Evolutionary conservation across 2,113 vertebrate species (phyloP).

Genomic region (Equus przewalskii): DNA sequence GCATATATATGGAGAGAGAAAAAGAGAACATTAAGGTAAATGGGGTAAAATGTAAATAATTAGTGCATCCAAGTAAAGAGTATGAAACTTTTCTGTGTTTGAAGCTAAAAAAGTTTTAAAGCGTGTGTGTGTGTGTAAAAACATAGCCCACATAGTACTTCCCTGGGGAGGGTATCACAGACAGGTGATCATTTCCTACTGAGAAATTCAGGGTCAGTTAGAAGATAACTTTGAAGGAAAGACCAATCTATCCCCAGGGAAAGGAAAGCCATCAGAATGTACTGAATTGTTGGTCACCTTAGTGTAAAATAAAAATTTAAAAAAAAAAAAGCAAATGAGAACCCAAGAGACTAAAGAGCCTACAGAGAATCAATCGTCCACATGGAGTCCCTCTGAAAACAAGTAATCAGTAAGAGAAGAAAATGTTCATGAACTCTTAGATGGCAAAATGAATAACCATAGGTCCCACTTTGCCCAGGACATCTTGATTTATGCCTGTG

Average conservation of each 20-base stretch:
- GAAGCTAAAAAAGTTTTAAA: not conserved
- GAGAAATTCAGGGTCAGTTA: conserved; percentile 27
- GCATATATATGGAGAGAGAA: not conserved
- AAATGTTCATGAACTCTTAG: not conserved
- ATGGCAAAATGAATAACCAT: not conserved
- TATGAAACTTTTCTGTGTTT: not conserved
- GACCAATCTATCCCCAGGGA: not conserved
- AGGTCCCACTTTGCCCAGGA: not conserved
- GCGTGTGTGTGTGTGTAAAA: not conserved
- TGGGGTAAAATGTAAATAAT: not conserved
- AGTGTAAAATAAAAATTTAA: not conserved
- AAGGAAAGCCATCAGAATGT: conserved; percentile 26
- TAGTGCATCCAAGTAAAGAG: not conserved
- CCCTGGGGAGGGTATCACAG: not conserved
- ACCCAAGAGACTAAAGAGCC: not conserved
- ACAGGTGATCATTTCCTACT: not conserved
- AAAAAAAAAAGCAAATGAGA: not conserved
- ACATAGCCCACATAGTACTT: not conserved
- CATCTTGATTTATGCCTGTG: not conserved
- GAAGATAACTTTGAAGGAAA: conserved; percentile 39
- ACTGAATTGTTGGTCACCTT: not conserved
- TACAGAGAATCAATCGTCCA: not conserved
- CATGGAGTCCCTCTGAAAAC: not conserved
- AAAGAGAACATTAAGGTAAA: not conserved
- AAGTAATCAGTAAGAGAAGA: not conserved